These are phyloP conservation scores for Vireo griseus DNA, from an alignment of 2,797 vertebrate genomes.

Conservation along the genomic window DNA sequence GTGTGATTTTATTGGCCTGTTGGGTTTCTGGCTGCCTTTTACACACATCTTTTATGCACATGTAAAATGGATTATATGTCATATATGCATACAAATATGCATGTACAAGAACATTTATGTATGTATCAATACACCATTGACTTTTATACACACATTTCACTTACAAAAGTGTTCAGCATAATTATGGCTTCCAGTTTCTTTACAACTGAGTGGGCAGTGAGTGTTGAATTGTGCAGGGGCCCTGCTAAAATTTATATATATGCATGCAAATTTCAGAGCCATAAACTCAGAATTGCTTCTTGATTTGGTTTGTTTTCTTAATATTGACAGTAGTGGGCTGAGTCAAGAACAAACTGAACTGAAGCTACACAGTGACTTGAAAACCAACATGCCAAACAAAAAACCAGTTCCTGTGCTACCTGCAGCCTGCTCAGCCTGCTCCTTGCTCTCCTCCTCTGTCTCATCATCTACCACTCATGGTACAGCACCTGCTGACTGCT, in stretches of 20 bases:
- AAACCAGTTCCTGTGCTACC: background rate
- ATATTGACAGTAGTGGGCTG: background rate
- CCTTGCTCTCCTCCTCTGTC: background rate
- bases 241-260: background rate
- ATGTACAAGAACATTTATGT: background rate
- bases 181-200: background rate
- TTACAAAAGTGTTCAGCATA: rapidly evolving
- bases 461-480: background rate
- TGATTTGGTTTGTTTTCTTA: background rate
- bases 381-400: background rate
- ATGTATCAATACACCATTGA: background rate
- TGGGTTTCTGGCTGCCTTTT: background rate
- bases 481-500: background rate
- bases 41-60: background rate
- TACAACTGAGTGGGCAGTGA: background rate
- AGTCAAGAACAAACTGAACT: background rate
- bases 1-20: background rate
- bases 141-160: background rate
- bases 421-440: background rate
- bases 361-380: background rate
- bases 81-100: background rate
- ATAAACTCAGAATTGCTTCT: background rate
- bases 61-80: background rate
- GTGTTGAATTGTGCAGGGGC: background rate
- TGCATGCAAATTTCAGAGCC: background rate